Conservation (phyloP, 2,797 vertebrate species). For the Chelon auratus region DNA sequence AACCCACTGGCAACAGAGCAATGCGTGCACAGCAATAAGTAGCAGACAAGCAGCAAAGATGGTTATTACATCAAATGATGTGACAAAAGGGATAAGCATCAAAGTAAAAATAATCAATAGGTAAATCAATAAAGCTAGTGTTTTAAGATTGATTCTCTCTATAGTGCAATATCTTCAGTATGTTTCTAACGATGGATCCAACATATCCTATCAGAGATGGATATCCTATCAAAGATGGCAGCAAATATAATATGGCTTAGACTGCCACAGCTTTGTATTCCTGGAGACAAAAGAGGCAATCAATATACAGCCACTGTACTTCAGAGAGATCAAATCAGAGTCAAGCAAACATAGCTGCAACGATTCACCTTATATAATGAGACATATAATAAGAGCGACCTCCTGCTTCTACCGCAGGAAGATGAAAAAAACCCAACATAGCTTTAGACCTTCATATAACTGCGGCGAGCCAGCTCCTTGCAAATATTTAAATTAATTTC, state of each 20-base stretch:
- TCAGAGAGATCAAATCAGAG: not conserved
- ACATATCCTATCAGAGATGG: not conserved
- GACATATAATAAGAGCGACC: not conserved
- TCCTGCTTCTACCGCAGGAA: not conserved
- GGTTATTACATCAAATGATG: conserved; percentile 18
- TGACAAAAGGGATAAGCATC: conserved; percentile 20
- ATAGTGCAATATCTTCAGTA: not conserved
- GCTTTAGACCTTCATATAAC: not conserved
- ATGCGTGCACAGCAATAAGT: conserved; percentile 20
- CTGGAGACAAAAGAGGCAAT: not conserved
- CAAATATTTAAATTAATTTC: not conserved
- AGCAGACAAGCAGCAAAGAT: not conserved
- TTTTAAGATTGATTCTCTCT: conserved; percentile 9
- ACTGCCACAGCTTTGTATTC: not conserved
- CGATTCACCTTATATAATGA: not conserved
- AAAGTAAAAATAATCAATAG: conserved; percentile 43
- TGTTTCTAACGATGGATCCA: conserved; percentile 17
- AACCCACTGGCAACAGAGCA: conserved; percentile 24
- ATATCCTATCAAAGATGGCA: not conserved
- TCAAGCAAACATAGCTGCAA: not conserved
- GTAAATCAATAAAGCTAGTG: conserved; percentile 35
- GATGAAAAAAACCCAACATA: not conserved
- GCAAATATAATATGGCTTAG: not conserved
- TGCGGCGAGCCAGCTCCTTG: not conserved
- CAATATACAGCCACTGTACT: not conserved